A percentile compares a stretch with the other conserved stretches of the same genome.
phyloP scores from a whole-genome alignment of 2,888 invertebrate species.

The Cheilosia vulpina region DNA sequence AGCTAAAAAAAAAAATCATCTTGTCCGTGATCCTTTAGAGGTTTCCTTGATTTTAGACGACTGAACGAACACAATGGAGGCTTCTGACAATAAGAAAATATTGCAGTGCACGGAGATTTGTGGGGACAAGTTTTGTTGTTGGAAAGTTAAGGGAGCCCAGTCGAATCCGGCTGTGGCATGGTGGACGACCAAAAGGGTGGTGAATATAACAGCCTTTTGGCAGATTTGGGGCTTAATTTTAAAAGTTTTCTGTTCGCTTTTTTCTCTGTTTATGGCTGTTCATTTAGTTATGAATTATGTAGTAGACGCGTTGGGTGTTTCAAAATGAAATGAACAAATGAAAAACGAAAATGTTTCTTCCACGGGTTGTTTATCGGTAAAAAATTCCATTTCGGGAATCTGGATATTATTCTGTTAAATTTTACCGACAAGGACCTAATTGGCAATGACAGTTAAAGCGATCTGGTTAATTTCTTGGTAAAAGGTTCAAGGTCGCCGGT shows the following conservation, averaged over 20 bases:
- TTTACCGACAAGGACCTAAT: slow-evolving; percentile 16
- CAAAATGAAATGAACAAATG: not conserved
- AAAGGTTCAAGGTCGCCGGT: too few relatives aligned
- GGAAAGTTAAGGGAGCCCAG: slow-evolving; percentile 15
- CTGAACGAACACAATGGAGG: not conserved
- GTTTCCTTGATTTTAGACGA: not conserved
- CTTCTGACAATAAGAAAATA: slow-evolving; percentile 12
- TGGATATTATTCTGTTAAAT: slow-evolving; percentile 4
- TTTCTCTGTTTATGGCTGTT: not conserved
- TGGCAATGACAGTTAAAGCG: slow-evolving; percentile 22
- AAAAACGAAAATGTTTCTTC: not conserved
- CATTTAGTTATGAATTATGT: not conserved
- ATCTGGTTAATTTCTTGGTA: slow-evolving; percentile 16
- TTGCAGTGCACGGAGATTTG: not conserved
- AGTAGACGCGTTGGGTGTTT: not conserved
- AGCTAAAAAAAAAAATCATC: not conserved
- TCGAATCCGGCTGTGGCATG: not conserved
- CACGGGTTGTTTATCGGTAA: slow-evolving; percentile 2
- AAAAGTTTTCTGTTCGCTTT: slow-evolving; percentile 16
- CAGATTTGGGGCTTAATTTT: slow-evolving; percentile 15
- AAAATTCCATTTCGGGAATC: slow-evolving; percentile 24
- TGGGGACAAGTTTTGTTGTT: slow-evolving; percentile 10
- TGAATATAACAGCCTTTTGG: not conserved
- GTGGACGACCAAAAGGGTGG: not conserved
- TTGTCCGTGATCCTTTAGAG: not conserved